Evolutionary conservation across 1,140 invertebrate species (phyloP).

Genomic region (Lanistes nyassanus): DNA sequence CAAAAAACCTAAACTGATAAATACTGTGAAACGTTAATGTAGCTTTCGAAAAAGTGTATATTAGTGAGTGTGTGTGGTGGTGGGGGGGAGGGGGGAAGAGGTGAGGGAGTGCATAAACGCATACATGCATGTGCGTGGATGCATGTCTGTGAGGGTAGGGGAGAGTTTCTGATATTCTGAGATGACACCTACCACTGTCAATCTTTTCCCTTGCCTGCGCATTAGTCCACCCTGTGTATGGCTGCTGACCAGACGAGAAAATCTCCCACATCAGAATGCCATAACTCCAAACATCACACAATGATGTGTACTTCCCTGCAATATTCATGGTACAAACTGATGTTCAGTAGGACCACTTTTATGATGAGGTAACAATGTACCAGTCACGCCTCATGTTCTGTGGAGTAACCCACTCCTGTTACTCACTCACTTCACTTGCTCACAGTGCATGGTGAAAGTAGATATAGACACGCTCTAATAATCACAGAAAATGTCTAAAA

Average conservation of each 20-base stretch:
- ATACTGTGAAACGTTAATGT: no score
- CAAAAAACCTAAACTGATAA: no score
- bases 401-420: neutral
- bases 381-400: neutral
- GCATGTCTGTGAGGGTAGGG: no score
- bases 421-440: no score
- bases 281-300: slow-evolving; percentile 99
- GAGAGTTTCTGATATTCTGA: no score
- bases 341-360: neutral
- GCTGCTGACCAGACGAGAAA: slow-evolving; percentile 91
- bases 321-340: neutral
- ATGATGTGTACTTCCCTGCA: slow-evolving; percentile 90
- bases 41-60: no score
- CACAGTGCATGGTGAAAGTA: no score
- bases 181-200: slow-evolving; percentile 77
- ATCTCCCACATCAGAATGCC: slow-evolving; percentile 97
- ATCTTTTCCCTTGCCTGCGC: slow-evolving; percentile 82
- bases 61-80: neutral
- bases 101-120: no score
- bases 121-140: no score
- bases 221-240: slow-evolving; percentile 85
- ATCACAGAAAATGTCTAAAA: no score
- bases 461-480: no score
- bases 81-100: no score
- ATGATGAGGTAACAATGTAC: neutral